Percentiles rank a stretch among this genome's conserved stretches.
These are phyloP conservation scores for Bombyx mori DNA, from an alignment of 1,140 invertebrate genomes.

Conservation along the genomic window ASM3026992v2 NC_085110.1:10429001-10429500, in stretches of 20 bases:
- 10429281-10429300: constrained; percentile 40
- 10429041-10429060: constrained; percentile 34
- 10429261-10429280: constrained; percentile 14
- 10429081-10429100: constrained; percentile 5
- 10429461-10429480: too few relatives aligned
- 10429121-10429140: constrained; percentile 34
- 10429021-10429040: constrained; percentile 63
- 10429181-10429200: constrained; percentile 18
- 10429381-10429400: constrained; percentile 27
- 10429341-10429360: constrained; percentile 64
- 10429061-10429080: not conserved
- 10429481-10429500: too few relatives aligned
- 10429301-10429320: constrained; percentile 47
- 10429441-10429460: too few relatives aligned
- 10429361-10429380: constrained; percentile 67
- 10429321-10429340: constrained; percentile 61
- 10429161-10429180: too few relatives aligned
- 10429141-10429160: constrained; percentile 14
- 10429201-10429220: constrained; percentile 61
- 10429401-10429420: constrained; percentile 22
- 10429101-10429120: constrained; percentile 20
- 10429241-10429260: constrained; percentile 20
- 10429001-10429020: constrained; percentile 69
- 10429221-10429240: constrained; percentile 30
- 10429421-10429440: too few relatives aligned